Evolutionary conservation across 2,888 invertebrate genomes (phyloP).

Genomic region (Marronus borbonicus): DNA sequence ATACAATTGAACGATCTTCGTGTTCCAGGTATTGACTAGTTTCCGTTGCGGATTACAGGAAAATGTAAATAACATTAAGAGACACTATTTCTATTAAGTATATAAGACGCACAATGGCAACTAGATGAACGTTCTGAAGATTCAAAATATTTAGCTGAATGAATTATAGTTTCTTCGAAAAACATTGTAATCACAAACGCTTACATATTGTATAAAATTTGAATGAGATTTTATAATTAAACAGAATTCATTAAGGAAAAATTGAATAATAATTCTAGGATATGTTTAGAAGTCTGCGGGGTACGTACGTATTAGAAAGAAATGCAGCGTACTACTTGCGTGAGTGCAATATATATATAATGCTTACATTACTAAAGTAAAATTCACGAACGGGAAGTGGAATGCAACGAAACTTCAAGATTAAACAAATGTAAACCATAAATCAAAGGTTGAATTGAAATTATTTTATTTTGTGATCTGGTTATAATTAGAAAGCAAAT

Average conservation of each 20-base stretch:
- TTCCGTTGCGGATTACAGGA: conserved; percentile 49
- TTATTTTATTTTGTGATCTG: too few species aligned
- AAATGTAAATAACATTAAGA: conserved; percentile 44
- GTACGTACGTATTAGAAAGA: too few species aligned
- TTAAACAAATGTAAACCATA: too few species aligned
- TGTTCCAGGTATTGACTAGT: conserved; percentile 49
- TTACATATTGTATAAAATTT: background rate
- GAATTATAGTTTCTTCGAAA: conserved; percentile 25
- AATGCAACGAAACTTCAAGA: too few species aligned
- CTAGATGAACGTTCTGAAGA: conserved; percentile 31
- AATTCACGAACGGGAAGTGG: too few species aligned
- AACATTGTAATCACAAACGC: conserved; percentile 19
- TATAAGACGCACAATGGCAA: conserved; percentile 29
- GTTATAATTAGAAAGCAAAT: too few species aligned
- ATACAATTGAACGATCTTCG: conserved; percentile 48
- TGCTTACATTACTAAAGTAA: too few species aligned
- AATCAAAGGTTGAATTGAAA: too few species aligned
- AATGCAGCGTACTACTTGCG: too few species aligned
- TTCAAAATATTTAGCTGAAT: conserved; percentile 15
- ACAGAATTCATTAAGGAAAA: background rate
- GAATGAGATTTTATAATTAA: background rate
- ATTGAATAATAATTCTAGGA: too few species aligned
- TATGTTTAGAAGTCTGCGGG: too few species aligned
- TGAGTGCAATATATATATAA: too few species aligned
- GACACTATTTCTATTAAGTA: conserved; percentile 30